Conservation (phyloP, 2,797 vertebrate genomes). For the Holocentrus rufus region DNA sequence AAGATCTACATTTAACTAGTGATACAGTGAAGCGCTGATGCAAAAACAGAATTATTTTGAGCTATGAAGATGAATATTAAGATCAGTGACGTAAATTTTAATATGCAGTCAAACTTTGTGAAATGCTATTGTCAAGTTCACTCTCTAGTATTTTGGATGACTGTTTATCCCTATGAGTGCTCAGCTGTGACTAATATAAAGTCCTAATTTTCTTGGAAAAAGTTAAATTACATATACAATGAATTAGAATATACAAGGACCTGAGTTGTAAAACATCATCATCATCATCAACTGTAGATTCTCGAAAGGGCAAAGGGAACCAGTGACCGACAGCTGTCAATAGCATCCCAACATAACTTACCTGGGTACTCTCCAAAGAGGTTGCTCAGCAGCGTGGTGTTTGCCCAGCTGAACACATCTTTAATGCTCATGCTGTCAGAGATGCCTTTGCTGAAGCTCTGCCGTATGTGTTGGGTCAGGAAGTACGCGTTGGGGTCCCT, state of each 20-base stretch:
- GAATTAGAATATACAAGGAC: neutral
- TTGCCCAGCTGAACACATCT: conserved; percentile 92
- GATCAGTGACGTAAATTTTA: too few relatives aligned
- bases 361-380: conserved; percentile 89
- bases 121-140: too few relatives aligned
- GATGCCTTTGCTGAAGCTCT: conserved; percentile 88
- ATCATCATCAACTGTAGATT: too few relatives aligned
- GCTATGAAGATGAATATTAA: too few relatives aligned
- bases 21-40: too few relatives aligned
- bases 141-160: too few relatives aligned
- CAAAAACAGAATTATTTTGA: too few relatives aligned
- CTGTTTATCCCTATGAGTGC: too few relatives aligned
- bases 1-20: neutral
- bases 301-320: neutral
- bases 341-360: conserved; percentile 53
- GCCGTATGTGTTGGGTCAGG: conserved; percentile 89
- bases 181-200: too few relatives aligned
- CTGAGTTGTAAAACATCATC: too few relatives aligned
- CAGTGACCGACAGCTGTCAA: neutral
- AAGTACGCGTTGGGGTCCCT: conserved; percentile 92
- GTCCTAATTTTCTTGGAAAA: neutral
- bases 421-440: conserved; percentile 83
- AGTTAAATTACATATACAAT: neutral
- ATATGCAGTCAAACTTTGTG: too few relatives aligned
- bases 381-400: conserved; percentile 86